These are phyloP conservation scores for Limnodromus scolopaceus DNA, from an alignment of 2,797 vertebrate species.

Conservation along the genomic window DNA sequence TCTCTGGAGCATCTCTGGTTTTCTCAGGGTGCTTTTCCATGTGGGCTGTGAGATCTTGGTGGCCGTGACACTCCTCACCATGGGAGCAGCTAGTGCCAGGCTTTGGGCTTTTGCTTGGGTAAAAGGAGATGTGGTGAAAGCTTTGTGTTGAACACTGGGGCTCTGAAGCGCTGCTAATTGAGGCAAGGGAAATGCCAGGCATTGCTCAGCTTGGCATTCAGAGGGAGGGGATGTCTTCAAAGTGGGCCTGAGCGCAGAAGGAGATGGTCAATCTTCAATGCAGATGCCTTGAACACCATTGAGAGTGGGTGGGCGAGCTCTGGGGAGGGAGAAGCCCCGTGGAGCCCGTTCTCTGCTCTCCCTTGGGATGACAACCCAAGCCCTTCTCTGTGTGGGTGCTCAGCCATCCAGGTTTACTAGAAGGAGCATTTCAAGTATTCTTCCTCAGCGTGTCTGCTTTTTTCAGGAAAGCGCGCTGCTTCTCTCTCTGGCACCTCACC, in stretches of 20 bases:
- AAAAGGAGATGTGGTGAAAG: neutral
- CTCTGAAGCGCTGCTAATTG: neutral
- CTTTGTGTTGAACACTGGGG: neutral
- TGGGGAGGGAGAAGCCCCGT: neutral
- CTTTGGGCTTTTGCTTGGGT: neutral
- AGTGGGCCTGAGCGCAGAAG: neutral
- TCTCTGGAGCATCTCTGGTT: neutral
- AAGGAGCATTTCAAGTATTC: constrained; percentile 54
- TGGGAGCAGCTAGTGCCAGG: neutral
- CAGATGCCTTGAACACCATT: neutral
- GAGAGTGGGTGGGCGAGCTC: neutral
- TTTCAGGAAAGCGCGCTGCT: constrained; percentile 25
- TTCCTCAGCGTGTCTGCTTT: constrained; percentile 14
- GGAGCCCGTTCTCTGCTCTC: neutral
- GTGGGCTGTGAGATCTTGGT: neutral
- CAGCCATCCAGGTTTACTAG: constrained; percentile 40
- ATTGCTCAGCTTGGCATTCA: neutral
- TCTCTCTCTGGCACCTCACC: constrained; percentile 53
- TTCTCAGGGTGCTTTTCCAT: neutral
- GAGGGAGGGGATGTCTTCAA: neutral
- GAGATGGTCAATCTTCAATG: neutral
- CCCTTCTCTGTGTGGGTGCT: neutral
- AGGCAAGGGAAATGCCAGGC: neutral
- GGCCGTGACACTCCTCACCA: neutral
- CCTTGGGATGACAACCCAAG: neutral